phyloP scores from a whole-genome alignment of 2,797 vertebrate genomes.

The Sardinella longiceps region DNA sequence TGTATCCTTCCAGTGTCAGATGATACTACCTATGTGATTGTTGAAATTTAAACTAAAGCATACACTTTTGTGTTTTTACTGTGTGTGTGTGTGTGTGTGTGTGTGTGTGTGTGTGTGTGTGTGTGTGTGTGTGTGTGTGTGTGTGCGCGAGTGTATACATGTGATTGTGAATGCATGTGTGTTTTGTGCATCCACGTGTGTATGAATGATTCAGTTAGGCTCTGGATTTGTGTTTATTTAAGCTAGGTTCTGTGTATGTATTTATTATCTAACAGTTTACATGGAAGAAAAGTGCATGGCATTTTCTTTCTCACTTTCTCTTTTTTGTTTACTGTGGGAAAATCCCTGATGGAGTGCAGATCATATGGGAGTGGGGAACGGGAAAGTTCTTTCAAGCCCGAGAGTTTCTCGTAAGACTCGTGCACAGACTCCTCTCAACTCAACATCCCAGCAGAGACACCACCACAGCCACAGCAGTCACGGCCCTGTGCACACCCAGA shows the following conservation, averaged over 20 bases:
- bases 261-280: not conserved
- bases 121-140: constrained; percentile 14
- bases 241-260: not conserved
- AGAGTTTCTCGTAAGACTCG: not conserved
- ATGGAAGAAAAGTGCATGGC: not conserved
- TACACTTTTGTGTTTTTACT: not conserved
- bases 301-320: not conserved
- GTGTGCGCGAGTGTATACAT: not conserved
- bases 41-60: not conserved
- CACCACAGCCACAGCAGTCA: not conserved
- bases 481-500: not conserved
- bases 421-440: not conserved
- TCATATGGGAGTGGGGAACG: not conserved
- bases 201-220: not conserved
- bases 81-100: not conserved
- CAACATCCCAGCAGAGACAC: not conserved
- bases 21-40: not conserved
- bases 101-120: not conserved
- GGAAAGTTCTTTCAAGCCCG: not conserved
- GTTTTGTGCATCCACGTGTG: not conserved
- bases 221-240: not conserved
- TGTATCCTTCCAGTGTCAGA: not conserved
- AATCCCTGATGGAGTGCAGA: not conserved
- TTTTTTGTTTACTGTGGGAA: not conserved
- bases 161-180: not conserved